A percentile compares a stretch with the other conserved stretches of the same genome.
Conservation (phyloP, 2,888 invertebrate genomes). For the Sclerodermus sp. region DNA sequence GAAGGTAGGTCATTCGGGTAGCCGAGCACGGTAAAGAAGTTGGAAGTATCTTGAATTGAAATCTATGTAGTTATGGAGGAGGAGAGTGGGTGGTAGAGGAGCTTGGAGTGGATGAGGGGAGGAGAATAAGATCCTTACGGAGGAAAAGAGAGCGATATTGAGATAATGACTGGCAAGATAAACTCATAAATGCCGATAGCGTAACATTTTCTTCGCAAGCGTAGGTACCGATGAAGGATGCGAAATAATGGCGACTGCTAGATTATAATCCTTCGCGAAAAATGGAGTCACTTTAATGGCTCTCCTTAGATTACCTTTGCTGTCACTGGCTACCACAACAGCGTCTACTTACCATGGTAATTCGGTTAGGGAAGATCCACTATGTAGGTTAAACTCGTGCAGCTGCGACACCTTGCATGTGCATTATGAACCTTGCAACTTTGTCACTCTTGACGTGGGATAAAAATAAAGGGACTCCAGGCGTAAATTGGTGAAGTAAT, state of each 20-base stretch:
- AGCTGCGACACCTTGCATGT: neutral
- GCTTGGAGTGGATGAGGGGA: neutral
- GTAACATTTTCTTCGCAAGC: slow-evolving; percentile 16
- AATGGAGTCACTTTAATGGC: neutral
- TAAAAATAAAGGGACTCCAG: neutral
- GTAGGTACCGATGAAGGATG: slow-evolving; percentile 9
- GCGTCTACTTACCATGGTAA: neutral
- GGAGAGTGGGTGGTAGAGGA: slow-evolving; percentile 3
- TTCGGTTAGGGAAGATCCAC: neutral
- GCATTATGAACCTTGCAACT: neutral
- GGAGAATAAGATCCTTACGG: too few relatives aligned
- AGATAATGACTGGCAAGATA: slow-evolving; percentile 18
- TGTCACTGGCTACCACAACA: neutral
- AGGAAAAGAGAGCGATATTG: neutral
- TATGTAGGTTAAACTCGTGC: slow-evolving; percentile 1
- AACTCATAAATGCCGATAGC: slow-evolving; percentile 17
- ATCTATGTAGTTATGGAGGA: too few relatives aligned
- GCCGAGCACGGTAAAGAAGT: too few relatives aligned
- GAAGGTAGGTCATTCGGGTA: too few relatives aligned
- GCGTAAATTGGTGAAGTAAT: neutral
- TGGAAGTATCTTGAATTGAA: too few relatives aligned
- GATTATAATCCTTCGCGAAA: neutral
- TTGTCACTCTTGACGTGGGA: neutral
- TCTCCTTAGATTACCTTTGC: neutral
- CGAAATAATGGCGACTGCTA: slow-evolving; percentile 4